Evolutionary conservation across 2,797 vertebrate genomes (phyloP), one percentile per base, ranked within the genome.

Genomic region (Synaphobranchus kaupii): DNA sequence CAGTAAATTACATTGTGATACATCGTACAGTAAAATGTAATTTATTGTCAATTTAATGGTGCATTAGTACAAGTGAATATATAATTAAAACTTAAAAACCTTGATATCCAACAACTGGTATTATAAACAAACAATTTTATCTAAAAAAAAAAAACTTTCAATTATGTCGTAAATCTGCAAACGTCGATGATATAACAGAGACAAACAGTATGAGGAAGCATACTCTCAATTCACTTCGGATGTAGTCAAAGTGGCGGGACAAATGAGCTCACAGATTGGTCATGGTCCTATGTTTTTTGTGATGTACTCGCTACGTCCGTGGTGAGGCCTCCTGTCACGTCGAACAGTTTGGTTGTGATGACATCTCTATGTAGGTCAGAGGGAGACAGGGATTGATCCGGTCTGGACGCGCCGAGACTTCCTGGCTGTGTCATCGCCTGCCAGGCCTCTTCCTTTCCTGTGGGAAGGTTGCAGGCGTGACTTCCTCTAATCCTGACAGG

Each of bases 401-500:
- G 28, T 39, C 83, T 84, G 83, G 34, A 78, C 25, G 71, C 68
- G 1, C 34, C 13, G 56, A 71, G 83, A 47, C 58, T 34, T 10
- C 58, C 15, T 44, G 39, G 66, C 52, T n/a, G n/a, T 73, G 48
- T 63, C 52, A 56, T 44, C 20, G 34, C 58, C 58, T 47, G 83
- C 31, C 48, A 85, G 81, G 58, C 13, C 31, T n/a, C 39, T 47
- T 25, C 58, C n/a, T 44, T 87, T 4, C 86, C 92, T 90, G 90
- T 90, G 88, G 83, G 90, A 90, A 89, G 89, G 54, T 85, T 89
- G 88, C 89, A 91, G 90, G 90, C 90, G 90, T 86, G 94, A 93
- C 90, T 92, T 94, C 89, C 94, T 88, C 89, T 93, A 92, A 84
- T 88, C 83, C 89, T 94, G 93, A 95, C 95, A 95, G 94, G 93